Percentiles rank a stretch among this genome's conserved stretches.
phyloP scores from a whole-genome alignment of 2,113 vertebrate genomes.

The Pagrus major region DNA sequence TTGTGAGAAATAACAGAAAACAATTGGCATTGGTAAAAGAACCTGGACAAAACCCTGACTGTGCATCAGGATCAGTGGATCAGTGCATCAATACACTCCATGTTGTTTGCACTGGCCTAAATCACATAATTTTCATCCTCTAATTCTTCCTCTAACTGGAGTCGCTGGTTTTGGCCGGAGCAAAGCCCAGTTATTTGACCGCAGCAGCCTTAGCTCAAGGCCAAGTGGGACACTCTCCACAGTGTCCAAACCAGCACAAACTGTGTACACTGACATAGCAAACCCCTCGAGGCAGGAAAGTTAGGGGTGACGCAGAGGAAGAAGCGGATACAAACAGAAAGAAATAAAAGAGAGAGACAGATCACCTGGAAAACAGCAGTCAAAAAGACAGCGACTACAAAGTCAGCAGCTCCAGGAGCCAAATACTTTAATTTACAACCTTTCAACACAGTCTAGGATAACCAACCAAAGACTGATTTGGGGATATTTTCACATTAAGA shows the following conservation, averaged over 20 bases:
- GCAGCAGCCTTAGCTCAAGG: conserved; percentile 24
- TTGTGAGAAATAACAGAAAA: neutral
- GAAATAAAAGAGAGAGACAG: neutral
- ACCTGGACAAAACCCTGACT: neutral
- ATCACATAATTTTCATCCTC: conserved; percentile 50
- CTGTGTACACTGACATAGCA: conserved; percentile 28
- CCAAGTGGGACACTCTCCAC: conserved; percentile 61
- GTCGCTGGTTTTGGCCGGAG: conserved; percentile 45
- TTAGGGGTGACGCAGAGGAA: conserved; percentile 11
- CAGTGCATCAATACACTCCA: neutral
- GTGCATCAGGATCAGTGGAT: neutral
- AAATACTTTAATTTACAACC: conserved; percentile 25
- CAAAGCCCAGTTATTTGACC: conserved; percentile 49
- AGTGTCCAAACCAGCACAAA: conserved; percentile 38
- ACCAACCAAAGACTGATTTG: neutral
- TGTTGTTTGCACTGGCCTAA: conserved; percentile 58
- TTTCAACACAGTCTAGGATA: conserved; percentile 9
- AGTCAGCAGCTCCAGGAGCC: conserved; percentile 10
- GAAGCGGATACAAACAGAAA: conserved; percentile 8
- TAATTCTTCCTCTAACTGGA: conserved; percentile 52
- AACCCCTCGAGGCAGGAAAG: conserved; percentile 35
- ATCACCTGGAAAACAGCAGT: conserved; percentile 1
- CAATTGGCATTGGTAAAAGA: neutral
- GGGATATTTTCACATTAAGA: conserved; percentile 1
- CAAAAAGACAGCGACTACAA: neutral